Base-by-base conservation (phyloP, 2,113 vertebrate genomes). In the Marmota monax region DNA sequence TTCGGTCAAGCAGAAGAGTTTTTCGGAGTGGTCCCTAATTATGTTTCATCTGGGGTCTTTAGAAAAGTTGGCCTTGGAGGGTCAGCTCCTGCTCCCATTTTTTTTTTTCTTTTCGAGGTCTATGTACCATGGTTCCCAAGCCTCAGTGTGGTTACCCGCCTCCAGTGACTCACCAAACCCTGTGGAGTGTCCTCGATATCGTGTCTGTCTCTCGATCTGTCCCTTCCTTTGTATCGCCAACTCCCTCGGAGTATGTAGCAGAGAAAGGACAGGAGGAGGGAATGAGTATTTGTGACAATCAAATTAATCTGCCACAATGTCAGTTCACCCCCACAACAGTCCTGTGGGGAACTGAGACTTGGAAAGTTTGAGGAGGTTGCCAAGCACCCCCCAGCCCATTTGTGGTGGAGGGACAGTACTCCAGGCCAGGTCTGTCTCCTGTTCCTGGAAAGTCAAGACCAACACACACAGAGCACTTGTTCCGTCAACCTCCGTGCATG, bases 181-280 rank as follows among this genome's bases (percentile, higher is more conserved):
- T 42, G 22, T 1, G 25, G 27, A 11, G 10, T 3, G 22, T n/a
- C 25, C 34, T 84, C 25, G 53, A n/a, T 5, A 16, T 0, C 11
- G 2, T 22, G 34, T 37, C 76, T 48, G 65, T 65, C 56, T 65
- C 80, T 32, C 32, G 2, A 45, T 67, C 22, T n/a, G 42, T 65
- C 56, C 70, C 12, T 77, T 76, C 18, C 11, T 63, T 77, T 48
- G 14, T 48, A 12, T 5, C 25, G 42, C 11, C 48, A n/a, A 11
- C 13, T 45, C 45, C 45, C 63, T 22, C 72, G 29, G 37, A 79
- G 18, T 29, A 4, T 2, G 0, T 16, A 14, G 8, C 63, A 37
- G 39, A 72, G 39, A 29, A 18, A n/a, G 23, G 20, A 56, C 14
- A 14, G 39, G 10, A 34, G 63, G 34, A 86, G 13, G n/a, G 4